These are phyloP conservation scores for Dinothrombium tinctorium DNA, from an alignment of 1,140 invertebrate species.

Conservation along the genomic window DNA sequence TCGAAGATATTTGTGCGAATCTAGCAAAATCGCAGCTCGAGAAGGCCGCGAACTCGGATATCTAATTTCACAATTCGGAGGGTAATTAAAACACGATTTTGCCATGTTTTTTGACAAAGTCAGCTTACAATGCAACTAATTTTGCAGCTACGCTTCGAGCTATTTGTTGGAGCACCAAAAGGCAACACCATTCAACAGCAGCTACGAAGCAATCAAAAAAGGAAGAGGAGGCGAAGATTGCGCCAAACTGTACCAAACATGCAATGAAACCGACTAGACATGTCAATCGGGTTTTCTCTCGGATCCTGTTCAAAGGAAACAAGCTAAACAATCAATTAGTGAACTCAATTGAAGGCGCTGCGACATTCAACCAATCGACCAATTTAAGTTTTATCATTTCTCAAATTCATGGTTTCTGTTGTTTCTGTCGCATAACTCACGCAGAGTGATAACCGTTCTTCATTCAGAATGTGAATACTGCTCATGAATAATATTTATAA, in stretches of 20 bases:
- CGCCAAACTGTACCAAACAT: constrained; percentile 5
- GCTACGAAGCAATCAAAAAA: constrained; percentile 41
- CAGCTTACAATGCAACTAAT: neutral
- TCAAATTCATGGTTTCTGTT: too few species aligned
- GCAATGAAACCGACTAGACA: constrained; percentile 2
- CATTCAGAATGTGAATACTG: too few species aligned
- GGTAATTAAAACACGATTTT: constrained; percentile 35
- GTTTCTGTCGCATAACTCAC: too few species aligned
- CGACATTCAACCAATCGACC: too few species aligned
- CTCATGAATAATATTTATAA: too few species aligned
- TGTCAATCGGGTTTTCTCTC: too few species aligned
- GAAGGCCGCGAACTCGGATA: constrained; percentile 51
- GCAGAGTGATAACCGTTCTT: too few species aligned
- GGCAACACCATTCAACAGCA: constrained; percentile 33
- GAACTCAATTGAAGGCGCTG: too few species aligned
- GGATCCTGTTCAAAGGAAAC: too few species aligned
- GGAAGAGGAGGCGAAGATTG: constrained; percentile 61
- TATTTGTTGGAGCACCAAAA: constrained; percentile 46
- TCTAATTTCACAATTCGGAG: constrained; percentile 72
- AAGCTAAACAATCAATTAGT: too few species aligned
- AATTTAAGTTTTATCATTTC: too few species aligned
- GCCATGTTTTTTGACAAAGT: too few species aligned
- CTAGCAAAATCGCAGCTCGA: constrained; percentile 55
- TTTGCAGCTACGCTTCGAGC: constrained; percentile 49
- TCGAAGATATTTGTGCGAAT: constrained; percentile 60